phyloP scores from a whole-genome alignment of 2,888 invertebrate genomes.

The Leucozona laternaria region DNA sequence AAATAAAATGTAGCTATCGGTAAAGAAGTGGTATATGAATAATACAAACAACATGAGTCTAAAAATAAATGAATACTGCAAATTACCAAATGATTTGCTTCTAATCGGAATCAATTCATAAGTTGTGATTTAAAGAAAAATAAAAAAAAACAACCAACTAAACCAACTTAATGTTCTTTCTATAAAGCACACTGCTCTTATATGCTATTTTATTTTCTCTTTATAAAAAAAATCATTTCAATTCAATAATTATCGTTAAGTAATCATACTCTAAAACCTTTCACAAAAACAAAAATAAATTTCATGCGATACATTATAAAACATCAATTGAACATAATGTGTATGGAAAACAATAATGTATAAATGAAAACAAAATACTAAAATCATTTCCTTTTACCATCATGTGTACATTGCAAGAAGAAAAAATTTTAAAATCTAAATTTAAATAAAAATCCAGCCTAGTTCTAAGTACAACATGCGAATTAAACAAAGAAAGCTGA shows the following conservation, averaged over 20 bases:
- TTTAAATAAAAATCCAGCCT: neutral
- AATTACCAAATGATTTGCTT: neutral
- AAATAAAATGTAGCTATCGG: neutral
- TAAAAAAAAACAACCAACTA: neutral
- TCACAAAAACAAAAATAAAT: neutral
- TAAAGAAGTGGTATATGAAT: neutral
- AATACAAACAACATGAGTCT: neutral
- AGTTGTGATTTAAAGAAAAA: neutral
- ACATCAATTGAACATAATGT: neutral
- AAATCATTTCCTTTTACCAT: conserved; percentile 15
- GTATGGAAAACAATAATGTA: neutral
- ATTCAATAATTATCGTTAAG: conserved; percentile 12
- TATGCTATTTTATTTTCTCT: neutral
- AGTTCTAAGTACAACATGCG: conserved; percentile 20
- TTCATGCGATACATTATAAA: neutral
- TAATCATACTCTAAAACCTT: conserved; percentile 9
- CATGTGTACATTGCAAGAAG: conserved; percentile 1
- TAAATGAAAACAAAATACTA: conserved; percentile 1
- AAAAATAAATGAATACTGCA: neutral
- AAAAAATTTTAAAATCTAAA: neutral
- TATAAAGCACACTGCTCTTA: neutral
- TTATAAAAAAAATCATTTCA: neutral
- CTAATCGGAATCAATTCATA: neutral
- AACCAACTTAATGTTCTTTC: neutral
- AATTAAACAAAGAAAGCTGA: conserved; percentile 47